These are phyloP conservation scores for Rotaria macrura DNA, from an alignment of 2,888 invertebrate genomes.

Conservation along the genomic window DNA sequence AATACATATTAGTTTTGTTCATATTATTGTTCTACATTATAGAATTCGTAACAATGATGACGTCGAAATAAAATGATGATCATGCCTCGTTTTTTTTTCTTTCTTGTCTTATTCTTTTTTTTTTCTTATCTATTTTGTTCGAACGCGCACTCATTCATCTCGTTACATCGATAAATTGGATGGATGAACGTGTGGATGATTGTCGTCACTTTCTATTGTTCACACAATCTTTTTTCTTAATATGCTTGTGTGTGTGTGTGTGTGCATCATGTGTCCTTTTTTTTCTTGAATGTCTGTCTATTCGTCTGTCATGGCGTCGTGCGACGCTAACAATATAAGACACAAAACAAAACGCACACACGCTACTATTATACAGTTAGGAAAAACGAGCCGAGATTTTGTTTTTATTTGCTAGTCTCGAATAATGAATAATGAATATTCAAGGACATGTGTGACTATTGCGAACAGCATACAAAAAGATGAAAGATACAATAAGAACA, in stretches of 20 bases:
- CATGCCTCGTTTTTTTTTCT: background rate
- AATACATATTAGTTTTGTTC: background rate
- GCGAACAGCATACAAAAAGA: background rate
- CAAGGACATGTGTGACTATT: background rate
- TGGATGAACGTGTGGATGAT: background rate
- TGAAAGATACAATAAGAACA: background rate
- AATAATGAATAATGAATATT: background rate
- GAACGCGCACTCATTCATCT: background rate
- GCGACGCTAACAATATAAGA: slow-evolving; percentile 1
- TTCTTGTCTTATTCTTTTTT: background rate
- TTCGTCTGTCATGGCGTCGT: background rate
- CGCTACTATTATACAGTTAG: background rate
- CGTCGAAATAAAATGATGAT: background rate
- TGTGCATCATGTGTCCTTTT: background rate
- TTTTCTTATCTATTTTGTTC: slow-evolving; percentile 8
- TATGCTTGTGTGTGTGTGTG: background rate
- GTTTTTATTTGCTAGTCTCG: background rate
- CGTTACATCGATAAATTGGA: background rate
- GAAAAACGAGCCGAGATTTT: background rate
- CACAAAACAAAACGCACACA: background rate
- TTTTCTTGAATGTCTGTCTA: slow-evolving; percentile 4
- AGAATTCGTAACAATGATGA: slow-evolving; percentile 42
- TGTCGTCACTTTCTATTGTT: slow-evolving; percentile 1
- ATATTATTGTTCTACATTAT: background rate
- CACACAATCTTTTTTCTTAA: background rate